These are phyloP conservation scores for Phortica okadai DNA, from an alignment of 2,888 invertebrate genomes.

Conservation along the genomic window DNA sequence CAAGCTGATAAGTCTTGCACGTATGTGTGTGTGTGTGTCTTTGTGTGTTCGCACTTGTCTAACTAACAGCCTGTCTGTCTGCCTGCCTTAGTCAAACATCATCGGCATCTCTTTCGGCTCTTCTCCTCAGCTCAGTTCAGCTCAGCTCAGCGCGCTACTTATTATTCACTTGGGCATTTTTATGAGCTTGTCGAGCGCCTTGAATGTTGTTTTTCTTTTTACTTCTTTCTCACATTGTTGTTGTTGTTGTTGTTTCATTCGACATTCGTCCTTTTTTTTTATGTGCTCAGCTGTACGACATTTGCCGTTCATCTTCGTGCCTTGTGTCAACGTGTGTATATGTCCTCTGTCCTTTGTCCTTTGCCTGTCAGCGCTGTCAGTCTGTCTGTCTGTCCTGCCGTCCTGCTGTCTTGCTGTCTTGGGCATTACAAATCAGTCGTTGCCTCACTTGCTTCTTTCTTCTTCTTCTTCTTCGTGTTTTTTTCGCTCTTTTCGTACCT, in stretches of 20 bases:
- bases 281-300: background rate
- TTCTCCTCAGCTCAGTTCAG: slow-evolving; percentile 32
- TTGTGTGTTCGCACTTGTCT: no score
- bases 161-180: slow-evolving; percentile 74
- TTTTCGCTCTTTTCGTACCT: slow-evolving; percentile 41
- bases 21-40: no score
- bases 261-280: no score
- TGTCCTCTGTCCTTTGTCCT: background rate
- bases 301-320: background rate
- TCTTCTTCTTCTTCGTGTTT: background rate
- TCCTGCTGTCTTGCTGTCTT: slow-evolving; percentile 46
- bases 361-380: slow-evolving; percentile 15
- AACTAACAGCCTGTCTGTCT: background rate
- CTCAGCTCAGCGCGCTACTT: slow-evolving; percentile 55
- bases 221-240: background rate
- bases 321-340: background rate
- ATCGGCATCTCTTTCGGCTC: no score
- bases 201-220: background rate
- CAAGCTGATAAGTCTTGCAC: no score
- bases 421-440: slow-evolving; percentile 69
- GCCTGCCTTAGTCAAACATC: background rate
- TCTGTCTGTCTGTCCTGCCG: background rate
- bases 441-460: background rate
- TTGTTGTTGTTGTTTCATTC: no score
- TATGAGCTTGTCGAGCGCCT: slow-evolving; percentile 61